Evolutionary conservation across 2,113 vertebrate genomes (phyloP).

Genomic region (Rana temporaria): DNA sequence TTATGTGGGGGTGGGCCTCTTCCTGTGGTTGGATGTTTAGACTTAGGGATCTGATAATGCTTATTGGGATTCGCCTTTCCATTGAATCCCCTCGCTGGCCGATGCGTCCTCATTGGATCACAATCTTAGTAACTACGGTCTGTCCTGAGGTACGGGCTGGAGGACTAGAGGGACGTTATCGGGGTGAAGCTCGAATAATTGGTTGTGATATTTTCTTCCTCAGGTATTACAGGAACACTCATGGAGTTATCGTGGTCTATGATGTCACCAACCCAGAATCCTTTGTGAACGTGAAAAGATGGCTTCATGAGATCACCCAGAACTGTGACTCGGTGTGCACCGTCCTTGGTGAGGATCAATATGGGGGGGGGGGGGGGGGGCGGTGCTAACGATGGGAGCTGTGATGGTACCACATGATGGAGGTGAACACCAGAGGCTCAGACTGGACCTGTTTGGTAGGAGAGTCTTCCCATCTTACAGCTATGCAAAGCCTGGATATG

Average conservation of each 20-base stretch:
- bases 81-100: too few relatives aligned
- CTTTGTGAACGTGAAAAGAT: constrained; percentile 82
- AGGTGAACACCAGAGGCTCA: too few relatives aligned
- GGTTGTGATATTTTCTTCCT: background rate
- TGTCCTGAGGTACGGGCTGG: background rate
- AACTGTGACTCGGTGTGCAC: constrained; percentile 86
- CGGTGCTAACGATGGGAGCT: too few relatives aligned
- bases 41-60: too few relatives aligned
- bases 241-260: constrained; percentile 76
- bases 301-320: constrained; percentile 84
- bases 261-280: constrained; percentile 85
- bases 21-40: background rate
- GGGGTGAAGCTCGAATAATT: background rate
- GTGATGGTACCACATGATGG: too few relatives aligned
- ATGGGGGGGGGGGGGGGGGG: too few relatives aligned
- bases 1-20: background rate
- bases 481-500: too few relatives aligned
- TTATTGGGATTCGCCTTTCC: too few relatives aligned
- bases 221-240: constrained; percentile 86
- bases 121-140: too few relatives aligned
- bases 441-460: too few relatives aligned
- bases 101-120: too few relatives aligned
- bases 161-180: background rate
- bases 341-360: constrained; percentile 75
- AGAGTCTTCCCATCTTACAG: too few relatives aligned